Conservation (phyloP, 2,113 vertebrate genomes). For the Oryzias curvinotus region DNA sequence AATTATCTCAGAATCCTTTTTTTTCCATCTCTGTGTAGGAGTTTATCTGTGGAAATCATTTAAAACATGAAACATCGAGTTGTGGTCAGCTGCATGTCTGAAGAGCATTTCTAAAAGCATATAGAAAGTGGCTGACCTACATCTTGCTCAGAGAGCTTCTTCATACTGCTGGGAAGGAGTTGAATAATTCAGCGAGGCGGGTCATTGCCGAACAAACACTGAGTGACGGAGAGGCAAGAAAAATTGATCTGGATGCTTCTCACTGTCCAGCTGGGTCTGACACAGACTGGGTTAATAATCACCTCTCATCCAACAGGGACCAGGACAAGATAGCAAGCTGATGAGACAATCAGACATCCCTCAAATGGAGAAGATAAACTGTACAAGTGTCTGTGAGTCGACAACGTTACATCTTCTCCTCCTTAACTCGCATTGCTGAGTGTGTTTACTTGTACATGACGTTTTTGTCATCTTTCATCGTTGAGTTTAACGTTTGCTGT, state of each 20-base stretch:
- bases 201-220: conserved; percentile 30
- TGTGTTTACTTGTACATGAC: neutral
- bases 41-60: neutral
- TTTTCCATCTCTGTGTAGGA: too few relatives aligned
- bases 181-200: conserved; percentile 38
- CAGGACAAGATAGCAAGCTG: conserved; percentile 13
- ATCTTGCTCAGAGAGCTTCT: conserved; percentile 9
- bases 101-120: conserved; percentile 9
- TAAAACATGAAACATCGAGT: conserved; percentile 3
- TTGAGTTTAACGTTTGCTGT: neutral
- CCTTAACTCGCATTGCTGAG: neutral
- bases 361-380: conserved; percentile 2
- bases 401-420: neutral
- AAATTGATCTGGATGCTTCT: conserved; percentile 17
- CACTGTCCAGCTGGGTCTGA: conserved; percentile 22
- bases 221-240: conserved; percentile 35
- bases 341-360: conserved; percentile 15
- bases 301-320: conserved; percentile 2
- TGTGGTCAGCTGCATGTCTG: neutral
- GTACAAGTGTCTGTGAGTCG: neutral
- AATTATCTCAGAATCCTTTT: too few relatives aligned
- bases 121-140: neutral
- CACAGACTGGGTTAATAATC: conserved; percentile 54
- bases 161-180: conserved; percentile 9
- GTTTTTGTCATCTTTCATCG: neutral